Percentiles rank a stretch among this genome's conserved stretches.
Conservation (phyloP, 1,140 invertebrate genomes). For the Bombyx mandarina region DNA sequence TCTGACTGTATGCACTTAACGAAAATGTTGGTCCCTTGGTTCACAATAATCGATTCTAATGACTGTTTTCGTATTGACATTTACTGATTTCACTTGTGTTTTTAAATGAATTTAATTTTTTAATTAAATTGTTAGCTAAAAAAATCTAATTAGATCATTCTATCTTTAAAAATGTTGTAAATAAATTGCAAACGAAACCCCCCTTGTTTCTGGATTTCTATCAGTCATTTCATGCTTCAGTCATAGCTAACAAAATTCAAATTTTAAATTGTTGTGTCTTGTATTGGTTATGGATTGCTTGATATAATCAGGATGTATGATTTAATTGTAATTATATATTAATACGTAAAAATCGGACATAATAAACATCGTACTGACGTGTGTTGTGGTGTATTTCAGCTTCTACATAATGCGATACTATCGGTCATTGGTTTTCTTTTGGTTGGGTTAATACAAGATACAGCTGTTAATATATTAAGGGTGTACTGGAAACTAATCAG, state of each 20-base stretch:
- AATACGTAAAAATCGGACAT: no score
- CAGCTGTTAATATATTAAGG: slow-evolving; percentile 58
- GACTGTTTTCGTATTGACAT: no score
- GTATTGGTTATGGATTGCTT: slow-evolving; percentile 68
- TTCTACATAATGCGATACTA: slow-evolving; percentile 65
- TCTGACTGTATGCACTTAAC: slow-evolving; percentile 17
- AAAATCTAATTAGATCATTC: no score
- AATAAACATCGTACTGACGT: slow-evolving; percentile 32
- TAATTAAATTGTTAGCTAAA: no score
- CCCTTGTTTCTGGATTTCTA: no score
- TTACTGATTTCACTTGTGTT: no score
- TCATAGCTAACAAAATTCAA: slow-evolving; percentile 70
- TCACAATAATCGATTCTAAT: no score
- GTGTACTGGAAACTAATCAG: slow-evolving; percentile 69
- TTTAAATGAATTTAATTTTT: no score
- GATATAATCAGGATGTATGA: no score
- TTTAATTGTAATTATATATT: no score
- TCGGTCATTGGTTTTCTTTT: slow-evolving; percentile 69
- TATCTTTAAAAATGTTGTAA: no score
- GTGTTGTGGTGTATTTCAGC: slow-evolving; percentile 68
- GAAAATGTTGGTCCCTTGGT: neutral
- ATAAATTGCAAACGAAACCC: no score
- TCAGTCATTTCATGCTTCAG: slow-evolving; percentile 62
- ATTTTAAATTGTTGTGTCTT: slow-evolving; percentile 71
- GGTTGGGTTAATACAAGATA: slow-evolving; percentile 73